Base-by-base conservation (phyloP, 2,797 vertebrate genomes). In the Semotilus atromaculatus region DNA sequence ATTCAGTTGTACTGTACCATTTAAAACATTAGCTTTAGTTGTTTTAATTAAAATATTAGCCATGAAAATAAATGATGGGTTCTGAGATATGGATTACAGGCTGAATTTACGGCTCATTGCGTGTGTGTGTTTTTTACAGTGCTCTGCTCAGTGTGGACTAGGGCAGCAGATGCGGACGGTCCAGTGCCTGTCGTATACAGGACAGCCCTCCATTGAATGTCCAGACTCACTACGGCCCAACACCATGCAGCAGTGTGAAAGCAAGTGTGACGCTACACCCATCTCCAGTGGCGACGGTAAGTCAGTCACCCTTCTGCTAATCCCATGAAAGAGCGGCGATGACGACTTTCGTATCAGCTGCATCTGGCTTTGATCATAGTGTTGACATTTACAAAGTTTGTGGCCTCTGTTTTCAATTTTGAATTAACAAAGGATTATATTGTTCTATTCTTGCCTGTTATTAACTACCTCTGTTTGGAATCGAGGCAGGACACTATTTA, bases 211-310 rank as follows among this genome's bases (percentile, higher is more conserved):
- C 23, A 94, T 82, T 3, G 98, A 99, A 66, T 99, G 98, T 86
- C 86, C 94, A 19, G 97, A 99, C 89, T 90, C 95, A 71, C 93
- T 95, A 86, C 96, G 96, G 11, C 98, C 97, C 84, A 92, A 95
- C 80, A 96, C 93, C 84, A 97, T 98, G 97, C 98, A 99, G 92
- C 98, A 99, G 93, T 99, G 98, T 88, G 98, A 99, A 94, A 99
- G 97, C 94, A 99, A 97, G 96, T 99, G 98, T 91, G 98, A 99
- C 72, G 96, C 96, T 90, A 96, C 95, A 75, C 98, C 98, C 38
- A 95, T 97, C 94, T 93, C 96, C 89, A 97, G 94, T 53, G 95
- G 96, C 36, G 98, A 99, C 92, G 98, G 98, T 99, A 92, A 96
- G 96, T 93, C 53, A 86, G 60, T 73, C 16, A 73, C 48, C 7